Evolutionary conservation across 2,888 invertebrate species (phyloP), one percentile per base, ranked within the genome.

Genomic region (Ashinkailepas kermadecensis): DNA sequence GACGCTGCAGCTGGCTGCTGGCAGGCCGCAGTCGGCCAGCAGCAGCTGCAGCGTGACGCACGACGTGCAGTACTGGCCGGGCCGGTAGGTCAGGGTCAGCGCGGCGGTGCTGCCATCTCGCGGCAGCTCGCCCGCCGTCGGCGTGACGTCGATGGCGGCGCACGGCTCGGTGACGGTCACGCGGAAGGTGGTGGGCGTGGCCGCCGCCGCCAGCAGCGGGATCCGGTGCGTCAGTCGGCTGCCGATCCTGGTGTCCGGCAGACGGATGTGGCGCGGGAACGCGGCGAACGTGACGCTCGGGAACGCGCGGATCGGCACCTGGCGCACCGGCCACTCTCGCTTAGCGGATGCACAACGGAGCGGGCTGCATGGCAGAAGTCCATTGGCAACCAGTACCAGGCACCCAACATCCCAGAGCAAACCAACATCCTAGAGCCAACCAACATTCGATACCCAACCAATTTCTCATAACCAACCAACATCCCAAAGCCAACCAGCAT

Each of bases 271-370:
- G 39, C 70, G 70, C 70, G 70, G 70, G 39, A 70, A 70, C 1
- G 70, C 70, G 70, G 70, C 70, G 70, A 70, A 70, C 70, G 70
- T 70, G 39, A 70, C 70, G 39, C 70, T 70, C 25, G 70, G 70
- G 39, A 39, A 70, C 15, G 70, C 70, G 12, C 13, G 25, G 13
- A 70, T 13, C 70, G 70, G 70, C 70, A 70, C 70, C 59, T 59
- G 59, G 39, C 39, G 39, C 39, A 39, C 39, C 39, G 2, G 39
- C 2, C 39, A 39, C 39, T 4, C 39, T 39, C 39, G 39, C 39
- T 39, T 39, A 39, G 39, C 39, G 39, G 39, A 39, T 4, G 39
- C 39, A 39, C 39, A 39, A 4, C 39, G 39, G 39, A 39, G 39
- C 39, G 39, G 39, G 39, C 39, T 4, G 39, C 39, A 39, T 39